Evolutionary conservation across 30 jellyfish, hydroid and myxozoan genomes (phyloP).

Genomic region (Kudoa iwatai): DNA sequence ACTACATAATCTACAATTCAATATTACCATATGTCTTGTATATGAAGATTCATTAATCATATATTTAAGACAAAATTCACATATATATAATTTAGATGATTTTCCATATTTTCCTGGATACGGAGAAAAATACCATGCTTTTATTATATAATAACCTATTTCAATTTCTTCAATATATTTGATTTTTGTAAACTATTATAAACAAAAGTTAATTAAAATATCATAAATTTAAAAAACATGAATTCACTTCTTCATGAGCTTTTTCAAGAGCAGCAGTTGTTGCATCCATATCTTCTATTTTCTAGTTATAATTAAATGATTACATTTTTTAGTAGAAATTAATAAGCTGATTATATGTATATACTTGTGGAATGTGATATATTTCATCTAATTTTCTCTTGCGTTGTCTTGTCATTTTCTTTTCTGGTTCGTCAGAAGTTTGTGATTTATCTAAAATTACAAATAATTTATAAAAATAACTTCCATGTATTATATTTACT

Average conservation of each 20-base stretch:
- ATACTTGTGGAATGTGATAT: slow-evolving; percentile 54
- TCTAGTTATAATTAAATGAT: no score
- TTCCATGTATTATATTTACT: no score
- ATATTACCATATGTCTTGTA: slow-evolving; percentile 22
- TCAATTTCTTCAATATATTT: slow-evolving; percentile 44
- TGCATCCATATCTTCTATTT: slow-evolving; percentile 79
- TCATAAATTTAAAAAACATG: no score
- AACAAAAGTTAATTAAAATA: no score
- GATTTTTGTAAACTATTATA: slow-evolving; percentile 19
- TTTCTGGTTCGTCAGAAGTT: slow-evolving; percentile 17
- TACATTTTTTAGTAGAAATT: no score
- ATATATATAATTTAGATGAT: slow-evolving; percentile 16
- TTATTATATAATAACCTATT: slow-evolving; percentile 40
- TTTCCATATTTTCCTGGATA: slow-evolving; percentile 75
- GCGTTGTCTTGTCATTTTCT: slow-evolving; percentile 50
- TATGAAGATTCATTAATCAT: slow-evolving; percentile 36
- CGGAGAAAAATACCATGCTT: slow-evolving; percentile 82
- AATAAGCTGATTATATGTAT: no score
- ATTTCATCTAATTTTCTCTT: slow-evolving; percentile 56
- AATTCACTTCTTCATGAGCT: slow-evolving; percentile 50
- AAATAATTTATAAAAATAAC: no score
- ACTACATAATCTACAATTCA: no score
- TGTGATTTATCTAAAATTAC: no score
- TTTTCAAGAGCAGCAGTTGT: slow-evolving; percentile 80
- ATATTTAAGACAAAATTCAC: slow-evolving; percentile 53